These are phyloP conservation scores for Coracopsis vasa DNA, from an alignment of 2,113 vertebrate genomes.

Conservation along the genomic window DNA sequence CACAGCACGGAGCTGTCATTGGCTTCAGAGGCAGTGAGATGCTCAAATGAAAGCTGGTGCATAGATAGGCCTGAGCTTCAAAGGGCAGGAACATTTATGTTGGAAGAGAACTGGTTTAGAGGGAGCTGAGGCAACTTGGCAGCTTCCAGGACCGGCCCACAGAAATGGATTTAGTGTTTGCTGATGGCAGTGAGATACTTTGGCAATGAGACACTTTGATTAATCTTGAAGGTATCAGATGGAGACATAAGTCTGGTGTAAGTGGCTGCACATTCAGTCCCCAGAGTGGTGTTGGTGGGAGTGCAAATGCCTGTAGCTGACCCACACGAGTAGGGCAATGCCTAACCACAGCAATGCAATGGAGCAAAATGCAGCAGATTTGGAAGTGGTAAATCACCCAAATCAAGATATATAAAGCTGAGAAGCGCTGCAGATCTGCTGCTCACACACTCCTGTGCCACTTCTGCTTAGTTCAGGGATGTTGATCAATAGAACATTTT, in stretches of 20 bases:
- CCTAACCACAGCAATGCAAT: not conserved
- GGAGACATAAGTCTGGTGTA: not conserved
- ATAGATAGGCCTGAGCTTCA: not conserved
- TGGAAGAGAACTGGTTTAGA: not conserved
- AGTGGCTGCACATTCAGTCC: not conserved
- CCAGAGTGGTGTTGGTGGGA: not conserved
- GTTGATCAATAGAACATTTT: not conserved
- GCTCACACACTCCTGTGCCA: not conserved
- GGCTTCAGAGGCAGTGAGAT: not conserved
- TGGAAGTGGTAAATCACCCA: not conserved
- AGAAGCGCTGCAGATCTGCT: not conserved
- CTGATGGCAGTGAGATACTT: not conserved
- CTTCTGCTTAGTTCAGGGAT: not conserved
- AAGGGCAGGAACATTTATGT: not conserved
- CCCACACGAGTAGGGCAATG: not conserved
- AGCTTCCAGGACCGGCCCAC: not conserved
- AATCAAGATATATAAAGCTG: not conserved
- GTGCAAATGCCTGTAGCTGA: not conserved
- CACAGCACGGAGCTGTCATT: accelerated
- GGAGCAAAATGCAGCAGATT: not conserved
- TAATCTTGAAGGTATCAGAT: not conserved
- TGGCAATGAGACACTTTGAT: not conserved
- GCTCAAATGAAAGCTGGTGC: not conserved
- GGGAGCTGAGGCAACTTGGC: not conserved
- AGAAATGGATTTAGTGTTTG: not conserved